Evolutionary conservation across 2,888 invertebrate species (phyloP), one percentile per base, ranked within the genome.

Genomic region (Hemicrepidius hirtus): DNA sequence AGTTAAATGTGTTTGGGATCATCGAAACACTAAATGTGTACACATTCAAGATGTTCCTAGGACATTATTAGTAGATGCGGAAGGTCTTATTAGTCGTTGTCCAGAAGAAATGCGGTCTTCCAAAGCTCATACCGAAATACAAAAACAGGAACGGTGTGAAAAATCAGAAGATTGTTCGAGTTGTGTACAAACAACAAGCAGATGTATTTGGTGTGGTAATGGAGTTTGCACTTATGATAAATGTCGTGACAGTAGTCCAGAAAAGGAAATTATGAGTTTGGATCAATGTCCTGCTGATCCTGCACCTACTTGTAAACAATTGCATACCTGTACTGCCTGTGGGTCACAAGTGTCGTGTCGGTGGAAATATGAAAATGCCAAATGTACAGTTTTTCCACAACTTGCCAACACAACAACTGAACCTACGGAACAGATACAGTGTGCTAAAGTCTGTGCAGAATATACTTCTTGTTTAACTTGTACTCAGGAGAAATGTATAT

Each of bases 401-500:
- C 76, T 77, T n/a, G 75, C 79, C 12, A 84, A 83, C 70, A 74
- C 71, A 6, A 80, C 87, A 0, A 80, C 82, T 1, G 88, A 88
- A 70, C 81, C 84, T 0, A 77, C 82, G 24, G 89, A 88, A 67
- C 86, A 86, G 0, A 83, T 85, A n/a, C 85, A 88, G 9, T 97
- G 97, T 84, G 92, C 93, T 28, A 91, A 91, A 41, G 92, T 95
- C 0, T 98, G 98, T 84, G 91, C 94, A 0, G 92, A 94, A 44
- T 91, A 93, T 77, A 92, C 90, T 5, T 93, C 94, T 1, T 98
- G 98, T 84, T 90, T 92, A 74, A 97, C 97, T 86, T 98, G 98
- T 84, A 98, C 98, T 0, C 92, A 94, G 59, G 94, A 95, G 78
- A 95, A 94, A 84, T 99, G 98, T 85, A 97, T 99, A 84, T 99